Evolutionary conservation across 2,113 vertebrate species (phyloP).

Genomic region (Lasiurus cinereus): DNA sequence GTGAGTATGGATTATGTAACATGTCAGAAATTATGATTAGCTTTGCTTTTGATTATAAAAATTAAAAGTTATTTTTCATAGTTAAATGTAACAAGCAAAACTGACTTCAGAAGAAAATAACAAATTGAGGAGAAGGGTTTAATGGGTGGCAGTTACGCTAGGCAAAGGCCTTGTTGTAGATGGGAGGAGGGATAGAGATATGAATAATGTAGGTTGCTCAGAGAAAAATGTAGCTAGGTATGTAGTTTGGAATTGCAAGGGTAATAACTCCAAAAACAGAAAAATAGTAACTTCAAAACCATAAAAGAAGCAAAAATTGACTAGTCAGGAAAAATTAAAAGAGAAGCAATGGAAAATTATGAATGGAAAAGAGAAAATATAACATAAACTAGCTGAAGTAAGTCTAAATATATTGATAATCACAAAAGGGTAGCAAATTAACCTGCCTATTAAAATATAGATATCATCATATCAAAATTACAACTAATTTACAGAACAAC

Average conservation of each 20-base stretch:
- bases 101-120: neutral
- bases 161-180: neutral
- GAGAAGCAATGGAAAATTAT: neutral
- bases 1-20: neutral
- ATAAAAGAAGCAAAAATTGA: neutral
- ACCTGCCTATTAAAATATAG: neutral
- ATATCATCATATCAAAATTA: neutral
- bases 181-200: neutral
- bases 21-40: neutral
- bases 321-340: neutral
- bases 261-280: neutral
- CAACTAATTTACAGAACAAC: too few species aligned
- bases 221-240: neutral
- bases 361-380: neutral
- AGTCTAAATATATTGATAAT: neutral
- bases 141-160: neutral
- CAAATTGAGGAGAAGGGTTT: neutral
- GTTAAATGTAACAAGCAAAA: neutral
- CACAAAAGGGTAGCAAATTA: neutral
- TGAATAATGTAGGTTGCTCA: neutral
- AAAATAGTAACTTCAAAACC: slow-evolving; percentile 14
- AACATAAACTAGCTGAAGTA: neutral
- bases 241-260: neutral
- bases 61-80: neutral
- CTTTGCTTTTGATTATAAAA: neutral